Evolutionary conservation across 2,888 invertebrate species (phyloP).

Genomic region (Hirtodrosophila confusa): DNA sequence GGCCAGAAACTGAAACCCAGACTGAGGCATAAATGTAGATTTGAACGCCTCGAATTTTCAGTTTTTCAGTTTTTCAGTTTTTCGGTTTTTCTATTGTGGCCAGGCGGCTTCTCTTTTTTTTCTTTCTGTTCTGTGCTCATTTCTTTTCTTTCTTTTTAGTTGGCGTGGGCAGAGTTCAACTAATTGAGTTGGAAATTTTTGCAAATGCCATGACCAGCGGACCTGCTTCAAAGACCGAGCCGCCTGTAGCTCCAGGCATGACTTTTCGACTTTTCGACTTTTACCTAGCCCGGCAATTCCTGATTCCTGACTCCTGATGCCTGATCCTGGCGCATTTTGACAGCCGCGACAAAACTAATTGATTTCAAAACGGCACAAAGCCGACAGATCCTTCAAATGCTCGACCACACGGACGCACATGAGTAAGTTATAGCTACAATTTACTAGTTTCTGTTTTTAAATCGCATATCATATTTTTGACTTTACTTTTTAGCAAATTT

Average conservation of each 20-base stretch:
- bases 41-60: slow-evolving; percentile 74
- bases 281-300: slow-evolving; percentile 28
- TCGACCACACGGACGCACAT: slow-evolving; percentile 56
- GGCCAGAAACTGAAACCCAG: slow-evolving; percentile 7
- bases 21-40: slow-evolving; percentile 76
- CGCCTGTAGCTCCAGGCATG: slow-evolving; percentile 36
- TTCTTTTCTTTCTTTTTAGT: slow-evolving; percentile 29
- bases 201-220: slow-evolving; percentile 58
- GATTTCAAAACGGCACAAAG: slow-evolving; percentile 82
- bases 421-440: slow-evolving; percentile 1
- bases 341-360: slow-evolving; percentile 84
- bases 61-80: slow-evolving; percentile 27
- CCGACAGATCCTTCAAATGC: slow-evolving; percentile 58
- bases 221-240: slow-evolving; percentile 47
- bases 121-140: slow-evolving; percentile 18
- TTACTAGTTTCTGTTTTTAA: no score
- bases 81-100: slow-evolving; percentile 57
- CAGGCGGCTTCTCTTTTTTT: slow-evolving; percentile 53
- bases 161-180: slow-evolving; percentile 64
- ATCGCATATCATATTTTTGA: no score
- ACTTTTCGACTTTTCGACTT: slow-evolving; percentile 61
- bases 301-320: slow-evolving; percentile 26
- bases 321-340: slow-evolving; percentile 76
- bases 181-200: slow-evolving; percentile 80
- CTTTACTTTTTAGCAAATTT: no score